Conservation (phyloP, 2,888 invertebrate genomes). For the Prosopocoilus inquinatus region DNA sequence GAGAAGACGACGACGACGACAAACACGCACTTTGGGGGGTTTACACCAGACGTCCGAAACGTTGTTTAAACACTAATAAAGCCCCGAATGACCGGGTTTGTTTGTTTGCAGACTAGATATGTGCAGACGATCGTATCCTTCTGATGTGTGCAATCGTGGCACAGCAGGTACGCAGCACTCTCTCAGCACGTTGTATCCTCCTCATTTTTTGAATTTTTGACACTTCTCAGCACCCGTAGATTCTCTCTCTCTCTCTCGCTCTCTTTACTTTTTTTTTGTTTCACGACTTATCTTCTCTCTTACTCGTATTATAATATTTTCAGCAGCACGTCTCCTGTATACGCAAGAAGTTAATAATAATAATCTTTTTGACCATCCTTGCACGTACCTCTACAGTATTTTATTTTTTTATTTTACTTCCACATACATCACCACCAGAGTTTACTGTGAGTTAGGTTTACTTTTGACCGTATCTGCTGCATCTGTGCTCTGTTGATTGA, state of each 20-base stretch:
- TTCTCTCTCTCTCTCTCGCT: too few species aligned
- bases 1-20: not conserved
- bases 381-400: slow-evolving; percentile 12
- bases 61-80: slow-evolving; percentile 8
- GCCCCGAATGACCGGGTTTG: slow-evolving; percentile 38
- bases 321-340: slow-evolving; percentile 15
- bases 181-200: slow-evolving; percentile 8
- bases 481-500: slow-evolving; percentile 13
- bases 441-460: slow-evolving; percentile 14
- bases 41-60: not conserved
- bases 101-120: slow-evolving; percentile 91
- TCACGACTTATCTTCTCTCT: not conserved
- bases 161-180: slow-evolving; percentile 79
- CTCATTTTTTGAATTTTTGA: not conserved
- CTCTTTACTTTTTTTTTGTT: slow-evolving; percentile 8
- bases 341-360: slow-evolving; percentile 1
- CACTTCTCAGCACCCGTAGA: not conserved
- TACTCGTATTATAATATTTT: slow-evolving; percentile 9
- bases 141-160: slow-evolving; percentile 96
- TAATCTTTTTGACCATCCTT: slow-evolving; percentile 2
- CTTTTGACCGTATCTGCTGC: slow-evolving; percentile 13
- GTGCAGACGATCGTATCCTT: slow-evolving; percentile 94
- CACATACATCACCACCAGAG: not conserved
- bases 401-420: slow-evolving; percentile 7
- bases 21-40: not conserved